Base-by-base conservation (phyloP, 92 coral and sea anemone species). In the Zoanthus sociatus region DNA sequence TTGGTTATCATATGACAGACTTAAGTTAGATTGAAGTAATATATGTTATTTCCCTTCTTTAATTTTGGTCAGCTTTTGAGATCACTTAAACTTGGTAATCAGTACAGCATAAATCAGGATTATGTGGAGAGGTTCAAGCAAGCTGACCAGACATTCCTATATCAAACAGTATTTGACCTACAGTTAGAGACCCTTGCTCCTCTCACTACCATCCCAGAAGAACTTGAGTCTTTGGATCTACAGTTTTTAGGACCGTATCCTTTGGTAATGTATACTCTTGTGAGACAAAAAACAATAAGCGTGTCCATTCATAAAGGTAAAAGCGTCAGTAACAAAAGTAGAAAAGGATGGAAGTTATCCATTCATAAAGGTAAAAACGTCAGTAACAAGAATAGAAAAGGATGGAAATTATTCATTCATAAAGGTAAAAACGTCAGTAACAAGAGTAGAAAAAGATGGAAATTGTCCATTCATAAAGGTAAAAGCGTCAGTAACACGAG, bases 171-270 rank as follows among this genome's bases (percentile, higher is more conserved):
- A 73, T 97, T 97, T 91, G 98, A 97, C 91, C 99, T 98, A 16
- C 81, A 78, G 5, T 88, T 83, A n/a, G 72, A 77, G 63, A 91
- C 83, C 18, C 92, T 97, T 21, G 95, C 91, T 6, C 98, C 99
- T 84, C 92, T 97, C 20, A 97, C 91, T 73, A 87, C 98, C 30
- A 71, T 97, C 13, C 98, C 99, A 30, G 97, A 97, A 6, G 97
- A 92, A 17, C 32, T 92, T 13, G 51, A 88, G 33, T 78, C 95
- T 48, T 91, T 89, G 1, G 88, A 93, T 69, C 88, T 97, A n/a
- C 73, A 74, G 56, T 97, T 97, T 91, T 97, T 98, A 75, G 99
- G 99, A 79, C 98, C 96, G 99, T 95, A 97, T 97, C 98, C 95
- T 94, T 91, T 56, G 0, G 18, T n/a, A 11, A n/a, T 20, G 17